Evolutionary conservation across 2,888 invertebrate species (phyloP), one percentile per base, ranked within the genome.

Genomic region (Andrena fulva): DNA sequence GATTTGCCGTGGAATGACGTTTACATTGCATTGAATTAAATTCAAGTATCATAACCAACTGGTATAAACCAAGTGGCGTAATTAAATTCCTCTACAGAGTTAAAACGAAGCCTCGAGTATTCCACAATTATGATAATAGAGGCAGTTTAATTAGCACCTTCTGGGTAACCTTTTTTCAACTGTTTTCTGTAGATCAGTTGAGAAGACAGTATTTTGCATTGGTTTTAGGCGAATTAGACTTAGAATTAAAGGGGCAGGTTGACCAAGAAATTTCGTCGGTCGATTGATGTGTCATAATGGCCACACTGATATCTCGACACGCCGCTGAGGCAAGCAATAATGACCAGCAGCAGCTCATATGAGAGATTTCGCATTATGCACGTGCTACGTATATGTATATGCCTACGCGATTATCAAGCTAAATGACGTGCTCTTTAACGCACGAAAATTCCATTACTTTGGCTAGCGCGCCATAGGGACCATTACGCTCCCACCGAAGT

Each of bases 211-310:
- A 54, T 42, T 42, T 4, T 54, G 24, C 54, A 10, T 54, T 24
- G 10, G 20, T 24, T 74, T 31, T 31, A 66, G 64, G 66, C 54
- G 54, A 63, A 67, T 42, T 16, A 67, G 52, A 70, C 64, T 74
- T 77, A 71, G 71, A 56, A 72, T 80, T 69, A 77, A 48, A 77
- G 75, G 52, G 75, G 62, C 42, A 80, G 72, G 52, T 54, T 75
- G 74, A 82, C 62, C 56, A 80, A 64, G n/a, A 68, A 75, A 56
- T 69, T 60, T 62, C 35, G 16, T 67, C 33, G 31, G 10, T 48
- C 70, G 52, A 80, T 77, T 60, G 63, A 76, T 63, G 67, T 59
- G 63, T 24, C 52, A 29, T 72, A 69, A 69, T 77, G 54, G 62
- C 69, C 77, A 52, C 63, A 63, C 63, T 62, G 59, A 68, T 42